Evolutionary conservation across 2,113 vertebrate genomes (phyloP), one percentile per base, ranked within the genome.

Genomic region (Stigmatopora nigra): DNA sequence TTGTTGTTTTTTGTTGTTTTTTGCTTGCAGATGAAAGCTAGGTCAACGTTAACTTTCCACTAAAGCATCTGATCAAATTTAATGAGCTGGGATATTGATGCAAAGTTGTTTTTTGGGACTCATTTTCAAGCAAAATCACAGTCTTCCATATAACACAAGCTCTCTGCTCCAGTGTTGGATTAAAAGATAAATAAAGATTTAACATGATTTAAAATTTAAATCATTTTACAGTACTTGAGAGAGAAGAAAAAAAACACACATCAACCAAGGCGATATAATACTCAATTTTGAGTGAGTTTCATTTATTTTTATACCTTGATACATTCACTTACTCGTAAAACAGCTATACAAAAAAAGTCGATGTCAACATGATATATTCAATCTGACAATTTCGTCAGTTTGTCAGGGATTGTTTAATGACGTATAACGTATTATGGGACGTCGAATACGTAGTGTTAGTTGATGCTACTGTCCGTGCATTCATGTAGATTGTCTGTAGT

Each of bases 391-490:
- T 79, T 84, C 89, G 89, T 78, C 90, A 89, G 88, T 77, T 81
- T 76, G 88, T 91, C 90, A 91, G 89, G 88, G 89, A 91, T 78
- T 85, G 87, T 87, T 87, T 83, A 83, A 83, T 81, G 80, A 81
- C 80, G 75, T 89, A 80, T 81, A 78, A 84, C 82, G 83, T 83
- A 80, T 86, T 78, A 77, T 76, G 84, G 77, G 79, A 78, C 67
- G 74, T 89, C 80, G 84, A 79, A 78, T 84, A 41, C 38, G 9
- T 86, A 84, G 78, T 88, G 73, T 78, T 85, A 76, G 84, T 60
- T 53, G 83, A 84, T 82, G 79, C 75, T 78, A 73, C 85, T 82
- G 85, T 88, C 41, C 69, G 88, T 78, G 84, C 69, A 59, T 78
- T 84, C 64, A 77, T 80, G 78, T 88, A 82, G 78, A 89, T 66